These are phyloP conservation scores for Ophiothrix spiculata DNA, from an alignment of 35 echinoderm and acorn worm species.

Conservation along the genomic window DNA sequence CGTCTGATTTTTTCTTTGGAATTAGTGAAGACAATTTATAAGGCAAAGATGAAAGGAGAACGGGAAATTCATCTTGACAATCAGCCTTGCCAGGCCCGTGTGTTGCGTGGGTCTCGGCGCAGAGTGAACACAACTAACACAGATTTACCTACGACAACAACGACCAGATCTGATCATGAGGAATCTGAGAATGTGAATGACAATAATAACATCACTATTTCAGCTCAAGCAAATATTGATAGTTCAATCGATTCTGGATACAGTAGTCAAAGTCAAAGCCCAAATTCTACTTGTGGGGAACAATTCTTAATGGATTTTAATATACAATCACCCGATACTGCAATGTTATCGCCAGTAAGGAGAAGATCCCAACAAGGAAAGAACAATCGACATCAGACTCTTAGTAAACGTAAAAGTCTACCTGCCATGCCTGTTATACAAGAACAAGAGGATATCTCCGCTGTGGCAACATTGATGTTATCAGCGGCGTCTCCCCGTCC, in stretches of 20 bases:
- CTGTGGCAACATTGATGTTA: no score
- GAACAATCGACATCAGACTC: background rate
- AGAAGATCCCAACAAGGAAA: background rate
- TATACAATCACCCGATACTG: background rate
- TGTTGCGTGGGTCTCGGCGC: background rate
- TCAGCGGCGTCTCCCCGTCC: background rate
- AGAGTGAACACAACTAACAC: background rate
- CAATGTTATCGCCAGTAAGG: background rate
- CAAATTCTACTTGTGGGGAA: no score
- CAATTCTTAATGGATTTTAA: background rate
- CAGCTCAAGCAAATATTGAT: background rate
- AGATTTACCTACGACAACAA: background rate
- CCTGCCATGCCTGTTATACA: background rate
- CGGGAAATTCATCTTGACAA: background rate
- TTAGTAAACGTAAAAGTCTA: background rate
- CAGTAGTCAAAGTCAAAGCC: background rate
- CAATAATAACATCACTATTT: background rate
- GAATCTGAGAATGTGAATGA: background rate
- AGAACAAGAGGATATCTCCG: conserved; percentile 1
- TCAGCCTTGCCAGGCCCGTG: background rate
- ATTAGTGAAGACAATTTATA: background rate
- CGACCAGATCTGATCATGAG: background rate
- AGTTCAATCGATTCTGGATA: background rate
- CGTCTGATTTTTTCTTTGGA: background rate
- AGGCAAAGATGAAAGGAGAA: background rate